Evolutionary conservation across 2,113 vertebrate genomes (phyloP).

Genomic region (Brachyistius frenatus): DNA sequence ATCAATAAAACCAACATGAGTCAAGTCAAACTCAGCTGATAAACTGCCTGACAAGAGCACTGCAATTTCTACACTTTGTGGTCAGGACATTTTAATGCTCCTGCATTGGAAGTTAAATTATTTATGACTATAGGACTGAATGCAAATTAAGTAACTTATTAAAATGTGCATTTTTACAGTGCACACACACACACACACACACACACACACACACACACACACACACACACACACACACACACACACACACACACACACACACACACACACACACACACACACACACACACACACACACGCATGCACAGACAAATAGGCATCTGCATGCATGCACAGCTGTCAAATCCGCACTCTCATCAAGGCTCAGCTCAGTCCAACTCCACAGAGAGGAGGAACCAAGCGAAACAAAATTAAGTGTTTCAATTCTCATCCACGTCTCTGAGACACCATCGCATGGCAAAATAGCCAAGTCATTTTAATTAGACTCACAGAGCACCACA

Average conservation of each 20-base stretch:
- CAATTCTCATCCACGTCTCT: constrained; percentile 70
- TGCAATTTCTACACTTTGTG: constrained; percentile 55
- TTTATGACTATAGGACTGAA: constrained; percentile 60
- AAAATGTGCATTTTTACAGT: constrained; percentile 37
- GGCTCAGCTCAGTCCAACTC: constrained; percentile 59
- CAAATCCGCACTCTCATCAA: constrained; percentile 64
- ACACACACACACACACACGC: not conserved
- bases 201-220: not conserved
- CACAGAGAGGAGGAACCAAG: constrained; percentile 60
- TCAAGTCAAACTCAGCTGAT: constrained; percentile 61
- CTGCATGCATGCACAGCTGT: constrained; percentile 58
- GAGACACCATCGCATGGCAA: constrained; percentile 62
- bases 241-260: constrained; percentile 27
- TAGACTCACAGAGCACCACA: constrained; percentile 69
- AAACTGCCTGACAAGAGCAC: constrained; percentile 48
- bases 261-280: not conserved
- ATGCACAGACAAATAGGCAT: constrained; percentile 27
- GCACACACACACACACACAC: constrained; percentile 22
- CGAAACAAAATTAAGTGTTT: constrained; percentile 71
- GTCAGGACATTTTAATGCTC: constrained; percentile 52
- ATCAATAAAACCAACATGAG: constrained; percentile 67
- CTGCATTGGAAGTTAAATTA: constrained; percentile 54
- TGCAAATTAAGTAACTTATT: constrained; percentile 66
- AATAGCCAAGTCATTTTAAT: constrained; percentile 79
- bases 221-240: not conserved